phyloP scores from a whole-genome alignment of 2,113 vertebrate species.

The Symphodus melops region DNA sequence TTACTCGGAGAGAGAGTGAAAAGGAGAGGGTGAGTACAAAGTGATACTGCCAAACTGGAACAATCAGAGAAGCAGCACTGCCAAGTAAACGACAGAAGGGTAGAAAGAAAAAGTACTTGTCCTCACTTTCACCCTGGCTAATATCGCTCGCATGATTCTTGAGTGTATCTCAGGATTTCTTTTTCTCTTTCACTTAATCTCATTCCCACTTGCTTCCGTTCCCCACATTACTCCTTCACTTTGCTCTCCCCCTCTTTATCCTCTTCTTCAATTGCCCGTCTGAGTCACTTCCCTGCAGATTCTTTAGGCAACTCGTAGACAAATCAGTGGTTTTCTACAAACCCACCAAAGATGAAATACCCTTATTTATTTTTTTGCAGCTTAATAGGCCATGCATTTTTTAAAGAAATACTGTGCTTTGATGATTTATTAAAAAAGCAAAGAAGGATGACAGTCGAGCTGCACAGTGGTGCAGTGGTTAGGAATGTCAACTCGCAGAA shows the following conservation, averaged over 20 bases:
- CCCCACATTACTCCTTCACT: conserved; percentile 18
- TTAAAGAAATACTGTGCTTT: neutral
- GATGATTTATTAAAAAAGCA: neutral
- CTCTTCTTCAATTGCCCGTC: conserved; percentile 24
- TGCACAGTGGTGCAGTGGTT: neutral
- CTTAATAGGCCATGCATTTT: neutral
- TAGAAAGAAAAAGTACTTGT: conserved; percentile 74
- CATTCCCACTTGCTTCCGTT: conserved; percentile 29
- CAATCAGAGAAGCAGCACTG: conserved; percentile 69
- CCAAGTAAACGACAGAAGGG: conserved; percentile 76
- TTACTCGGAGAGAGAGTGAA: conserved; percentile 62
- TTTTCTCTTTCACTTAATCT: conserved; percentile 57
- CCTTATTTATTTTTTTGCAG: conserved; percentile 4
- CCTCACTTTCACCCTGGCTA: conserved; percentile 78
- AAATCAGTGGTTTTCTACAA: conserved; percentile 19
- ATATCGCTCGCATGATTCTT: conserved; percentile 65
- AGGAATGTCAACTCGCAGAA: too few relatives aligned
- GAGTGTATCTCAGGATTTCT: conserved; percentile 52
- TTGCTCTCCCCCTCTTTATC: conserved; percentile 32
- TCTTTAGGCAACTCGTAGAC: conserved; percentile 20
- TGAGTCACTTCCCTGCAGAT: conserved; percentile 19
- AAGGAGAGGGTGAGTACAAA: conserved; percentile 68
- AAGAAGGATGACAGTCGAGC: neutral
- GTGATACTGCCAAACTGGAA: conserved; percentile 75
- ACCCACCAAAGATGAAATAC: neutral